These are phyloP conservation scores for Plutella xylostella DNA, from an alignment of 2,888 invertebrate species.

Conservation along the genomic window DNA sequence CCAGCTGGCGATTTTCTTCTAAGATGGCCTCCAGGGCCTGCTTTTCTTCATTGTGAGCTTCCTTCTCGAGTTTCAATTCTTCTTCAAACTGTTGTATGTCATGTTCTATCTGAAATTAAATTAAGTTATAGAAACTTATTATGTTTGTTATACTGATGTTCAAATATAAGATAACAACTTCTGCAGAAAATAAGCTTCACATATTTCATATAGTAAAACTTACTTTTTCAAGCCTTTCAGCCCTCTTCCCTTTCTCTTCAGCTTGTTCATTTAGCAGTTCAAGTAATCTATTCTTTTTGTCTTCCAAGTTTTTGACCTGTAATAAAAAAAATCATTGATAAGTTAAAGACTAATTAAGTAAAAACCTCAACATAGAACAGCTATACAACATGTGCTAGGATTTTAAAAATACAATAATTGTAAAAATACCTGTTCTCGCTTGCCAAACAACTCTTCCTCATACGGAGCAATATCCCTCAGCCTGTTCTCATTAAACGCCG, in stretches of 20 bases:
- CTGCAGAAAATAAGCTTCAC: too few species aligned
- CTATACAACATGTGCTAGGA: too few species aligned
- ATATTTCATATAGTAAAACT: too few species aligned
- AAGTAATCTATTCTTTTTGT: constrained; percentile 36
- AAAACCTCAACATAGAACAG: too few species aligned
- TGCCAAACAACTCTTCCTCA: constrained; percentile 41
- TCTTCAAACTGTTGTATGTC: constrained; percentile 42
- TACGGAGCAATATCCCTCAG: constrained; percentile 34
- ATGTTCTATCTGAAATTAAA: constrained; percentile 38
- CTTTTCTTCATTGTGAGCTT: constrained; percentile 31
- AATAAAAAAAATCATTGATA: too few species aligned
- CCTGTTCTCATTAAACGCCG: constrained; percentile 38
- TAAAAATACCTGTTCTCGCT: constrained; percentile 26
- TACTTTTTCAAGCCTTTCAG: constrained; percentile 46
- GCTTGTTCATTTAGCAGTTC: constrained; percentile 48
- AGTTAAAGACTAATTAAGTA: too few species aligned
- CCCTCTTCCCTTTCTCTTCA: constrained; percentile 42
- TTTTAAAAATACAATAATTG: too few species aligned
- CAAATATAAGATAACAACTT: too few species aligned
- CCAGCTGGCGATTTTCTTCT: constrained; percentile 35
- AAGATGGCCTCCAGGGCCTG: constrained; percentile 32
- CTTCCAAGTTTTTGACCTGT: constrained; percentile 43
- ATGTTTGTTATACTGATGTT: too few species aligned
- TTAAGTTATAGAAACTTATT: too few species aligned
- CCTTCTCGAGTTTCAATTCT: constrained; percentile 43